A percentile compares a stretch with the other conserved stretches of the same genome.
phyloP scores from a whole-genome alignment of 2,888 invertebrate genomes.

The Patella ulyssiponensis region DNA sequence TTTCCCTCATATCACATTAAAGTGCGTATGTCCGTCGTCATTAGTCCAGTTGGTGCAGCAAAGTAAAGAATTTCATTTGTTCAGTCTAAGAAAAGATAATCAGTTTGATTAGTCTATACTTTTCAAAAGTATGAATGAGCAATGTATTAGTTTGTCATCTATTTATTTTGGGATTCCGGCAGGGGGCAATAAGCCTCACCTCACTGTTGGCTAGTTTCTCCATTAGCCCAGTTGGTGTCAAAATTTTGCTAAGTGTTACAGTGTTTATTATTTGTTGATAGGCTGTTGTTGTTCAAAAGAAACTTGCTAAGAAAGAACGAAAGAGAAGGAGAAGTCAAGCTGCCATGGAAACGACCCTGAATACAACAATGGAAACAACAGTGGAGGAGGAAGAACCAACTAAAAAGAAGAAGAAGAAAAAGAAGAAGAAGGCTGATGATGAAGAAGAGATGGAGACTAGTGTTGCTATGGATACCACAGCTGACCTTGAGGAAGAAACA shows the following conservation, averaged over 20 bases:
- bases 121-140: no score
- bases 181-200: no score
- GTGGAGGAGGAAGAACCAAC: slow-evolving; percentile 41
- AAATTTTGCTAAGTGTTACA: background rate
- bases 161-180: no score
- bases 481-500: slow-evolving; percentile 34
- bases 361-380: slow-evolving; percentile 44
- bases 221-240: background rate
- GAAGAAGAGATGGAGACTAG: slow-evolving; percentile 37
- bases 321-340: slow-evolving; percentile 40
- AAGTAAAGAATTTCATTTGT: no score
- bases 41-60: no score
- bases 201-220: no score
- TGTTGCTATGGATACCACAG: slow-evolving; percentile 4
- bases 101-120: no score
- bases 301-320: slow-evolving; percentile 54
- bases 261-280: slow-evolving; percentile 33
- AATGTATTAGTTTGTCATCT: no score
- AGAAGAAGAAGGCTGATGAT: slow-evolving; percentile 38
- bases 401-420: slow-evolving; percentile 51
- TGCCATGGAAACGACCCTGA: slow-evolving; percentile 30
- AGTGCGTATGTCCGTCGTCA: no score
- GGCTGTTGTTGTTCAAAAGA: slow-evolving; percentile 55
- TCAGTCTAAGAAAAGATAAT: no score
- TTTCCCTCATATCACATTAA: no score